Evolutionary conservation across 2,797 vertebrate genomes (phyloP).

Genomic region (Sorex maritimensis): DNA sequence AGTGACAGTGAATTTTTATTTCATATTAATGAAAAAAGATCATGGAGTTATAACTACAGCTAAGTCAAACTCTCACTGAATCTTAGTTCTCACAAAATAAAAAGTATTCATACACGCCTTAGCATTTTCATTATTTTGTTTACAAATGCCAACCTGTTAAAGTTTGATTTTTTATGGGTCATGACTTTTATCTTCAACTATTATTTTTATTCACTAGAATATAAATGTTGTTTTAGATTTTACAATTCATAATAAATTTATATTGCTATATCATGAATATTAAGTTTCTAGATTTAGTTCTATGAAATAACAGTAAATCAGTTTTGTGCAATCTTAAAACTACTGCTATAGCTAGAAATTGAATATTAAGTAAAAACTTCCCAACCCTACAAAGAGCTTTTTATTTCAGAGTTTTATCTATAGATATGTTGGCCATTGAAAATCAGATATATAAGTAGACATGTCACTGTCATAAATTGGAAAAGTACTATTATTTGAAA

Average conservation of each 20-base stretch:
- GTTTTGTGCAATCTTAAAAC: background rate
- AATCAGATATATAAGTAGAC: background rate
- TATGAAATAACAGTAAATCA: slow-evolving; percentile 40
- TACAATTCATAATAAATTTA: background rate
- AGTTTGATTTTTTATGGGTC: background rate
- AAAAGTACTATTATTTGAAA: background rate
- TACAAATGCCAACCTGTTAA: background rate
- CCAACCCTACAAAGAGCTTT: background rate
- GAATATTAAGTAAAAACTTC: background rate
- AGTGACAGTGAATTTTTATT: background rate
- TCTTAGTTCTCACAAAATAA: background rate
- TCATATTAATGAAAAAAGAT: slow-evolving; percentile 34
- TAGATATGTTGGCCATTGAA: background rate
- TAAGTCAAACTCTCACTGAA: slow-evolving; percentile 32
- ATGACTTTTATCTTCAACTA: slow-evolving; percentile 28
- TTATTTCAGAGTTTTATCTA: background rate
- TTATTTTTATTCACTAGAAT: slow-evolving; percentile 33
- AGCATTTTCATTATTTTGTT: slow-evolving; percentile 6
- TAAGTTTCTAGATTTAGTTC: background rate
- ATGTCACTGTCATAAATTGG: background rate
- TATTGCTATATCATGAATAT: background rate
- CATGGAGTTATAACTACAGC: background rate
- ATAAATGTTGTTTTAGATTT: slow-evolving; percentile 2
- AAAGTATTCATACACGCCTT: background rate
- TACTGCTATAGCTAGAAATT: background rate